Percentiles rank a stretch among this genome's conserved stretches.
phyloP scores from a whole-genome alignment of 1,140 invertebrate species.

The Papilio glaucus region DNA sequence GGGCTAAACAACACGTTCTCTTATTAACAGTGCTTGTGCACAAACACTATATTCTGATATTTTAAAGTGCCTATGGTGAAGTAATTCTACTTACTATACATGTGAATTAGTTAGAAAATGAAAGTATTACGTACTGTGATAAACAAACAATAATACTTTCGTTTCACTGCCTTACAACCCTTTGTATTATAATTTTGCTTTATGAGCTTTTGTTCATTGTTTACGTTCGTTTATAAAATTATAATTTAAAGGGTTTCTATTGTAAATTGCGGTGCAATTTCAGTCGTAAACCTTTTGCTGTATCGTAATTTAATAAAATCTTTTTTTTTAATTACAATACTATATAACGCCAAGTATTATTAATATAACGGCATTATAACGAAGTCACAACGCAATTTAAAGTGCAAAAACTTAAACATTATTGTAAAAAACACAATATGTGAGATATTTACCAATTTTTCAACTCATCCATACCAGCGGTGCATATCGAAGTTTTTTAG shows the following conservation, averaged over 20 bases:
- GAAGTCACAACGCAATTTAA: constrained; percentile 44
- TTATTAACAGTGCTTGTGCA: constrained; percentile 66
- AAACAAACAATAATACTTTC: constrained; percentile 29
- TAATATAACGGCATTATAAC: constrained; percentile 34
- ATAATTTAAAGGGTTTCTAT: constrained; percentile 45
- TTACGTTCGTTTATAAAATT: constrained; percentile 45
- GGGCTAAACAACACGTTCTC: constrained; percentile 51
- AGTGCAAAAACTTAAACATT: constrained; percentile 40
- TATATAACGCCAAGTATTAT: background rate
- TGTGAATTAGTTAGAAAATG: constrained; percentile 11
- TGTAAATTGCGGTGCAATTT: constrained; percentile 47
- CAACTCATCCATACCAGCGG: constrained; percentile 82
- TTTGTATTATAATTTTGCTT: constrained; percentile 31
- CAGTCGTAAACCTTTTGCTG: constrained; percentile 30
- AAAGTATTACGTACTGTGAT: constrained; percentile 10
- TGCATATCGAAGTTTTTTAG: constrained; percentile 75
- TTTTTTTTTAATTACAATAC: background rate
- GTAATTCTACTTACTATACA: constrained; percentile 48
- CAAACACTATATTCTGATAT: constrained; percentile 67
- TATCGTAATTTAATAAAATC: background rate
- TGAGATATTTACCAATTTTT: constrained; percentile 67
- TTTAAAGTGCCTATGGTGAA: constrained; percentile 57
- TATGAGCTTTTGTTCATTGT: background rate
- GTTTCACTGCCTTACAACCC: constrained; percentile 31
- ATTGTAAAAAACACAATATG: constrained; percentile 41